Percentiles rank a stretch among this genome's conserved stretches.
These are phyloP conservation scores for Halyomorpha halys DNA, from an alignment of 1,140 invertebrate species.

Conservation along the genomic window DNA sequence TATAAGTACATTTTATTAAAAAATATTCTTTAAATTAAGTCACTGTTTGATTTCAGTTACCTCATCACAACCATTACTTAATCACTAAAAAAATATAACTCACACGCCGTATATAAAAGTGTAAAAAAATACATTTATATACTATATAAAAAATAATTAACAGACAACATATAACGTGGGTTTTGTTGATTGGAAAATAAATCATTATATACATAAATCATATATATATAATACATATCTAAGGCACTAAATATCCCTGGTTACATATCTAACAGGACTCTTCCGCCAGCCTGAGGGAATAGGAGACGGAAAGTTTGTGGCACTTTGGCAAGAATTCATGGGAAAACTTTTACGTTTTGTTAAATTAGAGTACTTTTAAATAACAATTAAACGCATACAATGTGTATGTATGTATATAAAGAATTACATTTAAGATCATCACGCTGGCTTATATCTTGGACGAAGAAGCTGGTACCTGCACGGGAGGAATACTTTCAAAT, in stretches of 20 bases:
- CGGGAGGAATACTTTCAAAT: no score
- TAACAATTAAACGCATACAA: no score
- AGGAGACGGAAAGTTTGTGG: conserved; percentile 1
- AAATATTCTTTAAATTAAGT: conserved; percentile 5
- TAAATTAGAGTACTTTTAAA: no score
- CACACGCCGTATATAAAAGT: neutral
- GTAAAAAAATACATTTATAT: conserved; percentile 10
- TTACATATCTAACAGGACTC: conserved; percentile 1
- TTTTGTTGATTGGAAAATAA: neutral
- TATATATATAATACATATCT: neutral
- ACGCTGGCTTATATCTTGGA: no score
- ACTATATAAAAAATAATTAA: conserved; percentile 2
- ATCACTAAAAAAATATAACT: neutral
- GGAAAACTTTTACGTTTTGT: neutral
- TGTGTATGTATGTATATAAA: no score
- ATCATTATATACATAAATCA: neutral
- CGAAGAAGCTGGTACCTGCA: no score
- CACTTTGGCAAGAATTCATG: conserved; percentile 21
- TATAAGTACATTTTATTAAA: no score
- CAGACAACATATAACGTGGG: conserved; percentile 9
- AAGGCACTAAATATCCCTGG: conserved; percentile 10
- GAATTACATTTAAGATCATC: no score
- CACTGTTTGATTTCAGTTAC: conserved; percentile 10
- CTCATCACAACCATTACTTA: conserved; percentile 7
- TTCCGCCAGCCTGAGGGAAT: neutral